Evolutionary conservation across 2,888 invertebrate species (phyloP), one percentile per base, ranked within the genome.

Genomic region (Tanaodytes sp.): DNA sequence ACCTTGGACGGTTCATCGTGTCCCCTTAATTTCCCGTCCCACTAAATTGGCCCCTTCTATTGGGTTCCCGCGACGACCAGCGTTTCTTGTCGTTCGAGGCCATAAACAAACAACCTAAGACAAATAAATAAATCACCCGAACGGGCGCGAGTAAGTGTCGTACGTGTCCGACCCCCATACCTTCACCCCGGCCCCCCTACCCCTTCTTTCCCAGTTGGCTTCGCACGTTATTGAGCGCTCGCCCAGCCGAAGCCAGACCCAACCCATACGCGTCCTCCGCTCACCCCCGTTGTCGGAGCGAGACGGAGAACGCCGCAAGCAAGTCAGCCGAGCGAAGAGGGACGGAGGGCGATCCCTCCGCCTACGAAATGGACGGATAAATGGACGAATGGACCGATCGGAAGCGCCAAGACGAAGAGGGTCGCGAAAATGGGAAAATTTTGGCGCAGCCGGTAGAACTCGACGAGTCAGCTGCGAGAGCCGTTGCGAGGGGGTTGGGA

Each of bases 221-320:
- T 88, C 87, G 88, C 88, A 88, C 88, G 86, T 88, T 88, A 88
- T 88, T 88, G 88, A 88, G 87, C 88, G 88, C 86, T 86, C 86
- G 87, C 84, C 87, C 87, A 87, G 87, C 86, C 86, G 87, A 86
- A 87, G 87, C 86, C 86, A 87, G 86, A 87, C 86, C 86, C 87
- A 86, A 87, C 87, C 86, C 68, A 72, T 68, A 55, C 62, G 61
- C 71, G 58, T 68, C 64, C 68, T 68, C 64, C 54, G 49, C 79
- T 80, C 80, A 71, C 77, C 77, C 78, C 78, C 75, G 75, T 76
- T 74, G 48, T 4, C 31, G 27, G 48, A 49, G 73, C 68, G 74
- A 76, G 76, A 76, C 75, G 73, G 76, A 73, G 23, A 4, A 8
- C 8, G 8, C 4, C 23, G 23, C 23, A 8, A n/a, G 36, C 20